phyloP scores from a whole-genome alignment of 1,140 invertebrate species.

The Tetragonula clypearis region DNA sequence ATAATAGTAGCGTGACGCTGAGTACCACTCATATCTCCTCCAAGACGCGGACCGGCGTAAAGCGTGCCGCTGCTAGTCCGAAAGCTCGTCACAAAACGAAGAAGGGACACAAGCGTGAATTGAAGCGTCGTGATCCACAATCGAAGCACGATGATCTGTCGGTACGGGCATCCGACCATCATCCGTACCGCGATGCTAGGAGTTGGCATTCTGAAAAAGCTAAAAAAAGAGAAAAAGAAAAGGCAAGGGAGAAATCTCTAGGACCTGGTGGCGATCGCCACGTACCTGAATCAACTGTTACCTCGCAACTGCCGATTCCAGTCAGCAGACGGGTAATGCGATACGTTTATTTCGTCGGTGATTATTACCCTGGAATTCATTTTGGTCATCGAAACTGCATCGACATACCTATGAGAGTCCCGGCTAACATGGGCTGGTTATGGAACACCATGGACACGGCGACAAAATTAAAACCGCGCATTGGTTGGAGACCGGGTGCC shows the following conservation, averaged over 20 bases:
- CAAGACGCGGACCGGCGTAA: not conserved
- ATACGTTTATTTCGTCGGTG: conserved; percentile 63
- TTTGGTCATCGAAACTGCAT: conserved; percentile 75
- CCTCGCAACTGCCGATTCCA: conserved; percentile 29
- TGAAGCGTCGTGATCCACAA: not conserved
- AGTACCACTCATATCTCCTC: not conserved
- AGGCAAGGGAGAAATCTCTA: not conserved
- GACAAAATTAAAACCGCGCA: conserved; percentile 68
- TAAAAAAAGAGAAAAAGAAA: not conserved
- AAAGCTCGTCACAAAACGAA: not conserved
- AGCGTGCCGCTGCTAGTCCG: not conserved
- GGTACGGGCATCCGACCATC: not conserved
- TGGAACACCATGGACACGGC: conserved; percentile 71
- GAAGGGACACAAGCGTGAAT: not conserved
- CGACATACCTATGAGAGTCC: conserved; percentile 71
- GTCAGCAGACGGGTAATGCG: conserved; percentile 71
- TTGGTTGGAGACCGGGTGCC: conserved; percentile 78
- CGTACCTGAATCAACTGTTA: not conserved
- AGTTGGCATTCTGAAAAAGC: not conserved
- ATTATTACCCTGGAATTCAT: conserved; percentile 67
- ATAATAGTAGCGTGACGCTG: not conserved
- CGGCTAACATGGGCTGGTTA: conserved; percentile 78
- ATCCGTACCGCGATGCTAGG: not conserved
- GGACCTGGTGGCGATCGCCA: conserved; percentile 35
- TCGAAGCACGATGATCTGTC: not conserved